Base-by-base conservation (phyloP, 2,888 invertebrate species). In the Anticlea derivata region DNA sequence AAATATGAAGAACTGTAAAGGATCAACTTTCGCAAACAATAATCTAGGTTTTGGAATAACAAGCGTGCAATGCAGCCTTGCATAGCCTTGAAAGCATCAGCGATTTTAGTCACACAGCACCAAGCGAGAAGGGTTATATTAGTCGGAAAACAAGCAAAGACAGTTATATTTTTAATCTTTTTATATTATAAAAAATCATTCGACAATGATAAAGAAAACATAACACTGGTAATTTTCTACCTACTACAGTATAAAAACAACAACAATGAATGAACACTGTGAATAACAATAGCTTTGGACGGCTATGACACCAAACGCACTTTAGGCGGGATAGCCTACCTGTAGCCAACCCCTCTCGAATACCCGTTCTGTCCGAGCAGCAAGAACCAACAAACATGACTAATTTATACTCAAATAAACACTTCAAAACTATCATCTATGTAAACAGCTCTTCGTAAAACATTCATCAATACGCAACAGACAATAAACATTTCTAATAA, bases 321-420 rank as follows among this genome's bases (percentile, higher is more conserved):
- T 43, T 37, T 50, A 47, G 49, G 50, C 45, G 37, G 39, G 46
- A 44, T 48, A 41, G 54, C 79, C 85, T 87, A 88, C 84, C 87
- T 87, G 85, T 83, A 80, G 73, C 80, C 81, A 72, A 83, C 83
- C 81, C 76, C 87, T 82, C 86, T 83, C 80, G 83, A 78, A 69
- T 82, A 84, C 73, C 82, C 87, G 71, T 86, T 83, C 87, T 88
- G 80, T 86, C 76, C 81, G 68, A 78, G 88, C 86, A 74, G 89
- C 89, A 68, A 79, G 79, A 80, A 85, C 76, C 78, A 73, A 77
- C 64, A 75, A 72, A 80, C 75, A 75, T 72, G 50, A 76, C 61
- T 68, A 75, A 75, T 78, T 76, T 76, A 69, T 68, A 69, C 71
- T 64, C 62, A 63, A 66, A 68, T 76, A 81, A 81, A 78, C 66